These are phyloP conservation scores for Anas bahamensis DNA, from an alignment of 2,797 vertebrate species.

Conservation along the genomic window DNA sequence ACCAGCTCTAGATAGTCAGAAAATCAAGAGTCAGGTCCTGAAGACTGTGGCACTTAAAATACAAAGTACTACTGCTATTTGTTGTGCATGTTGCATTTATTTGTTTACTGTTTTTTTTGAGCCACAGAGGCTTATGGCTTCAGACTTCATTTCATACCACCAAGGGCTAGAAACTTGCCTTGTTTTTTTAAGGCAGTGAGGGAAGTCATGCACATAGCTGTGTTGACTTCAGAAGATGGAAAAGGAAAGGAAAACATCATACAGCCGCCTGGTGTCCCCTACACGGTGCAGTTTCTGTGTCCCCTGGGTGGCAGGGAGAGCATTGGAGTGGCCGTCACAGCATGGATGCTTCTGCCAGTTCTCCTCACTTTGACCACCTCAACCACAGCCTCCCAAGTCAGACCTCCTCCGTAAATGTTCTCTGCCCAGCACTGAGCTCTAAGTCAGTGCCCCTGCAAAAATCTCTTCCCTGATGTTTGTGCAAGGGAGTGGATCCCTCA, in stretches of 20 bases:
- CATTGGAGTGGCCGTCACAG: not conserved
- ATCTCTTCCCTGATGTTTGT: not conserved
- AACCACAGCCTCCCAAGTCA: not conserved
- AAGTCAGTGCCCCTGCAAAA: not conserved
- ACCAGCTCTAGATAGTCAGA: not conserved
- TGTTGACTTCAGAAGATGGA: not conserved
- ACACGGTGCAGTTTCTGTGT: not conserved
- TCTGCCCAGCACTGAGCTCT: not conserved
- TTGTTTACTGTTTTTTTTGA: not conserved
- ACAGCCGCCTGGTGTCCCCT: not conserved
- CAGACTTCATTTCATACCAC: not conserved
- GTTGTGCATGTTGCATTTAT: not conserved
- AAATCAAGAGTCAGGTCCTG: not conserved
- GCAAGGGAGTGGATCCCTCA: rapidly evolving
- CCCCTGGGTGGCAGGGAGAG: not conserved
- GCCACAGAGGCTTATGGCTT: not conserved
- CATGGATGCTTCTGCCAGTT: not conserved
- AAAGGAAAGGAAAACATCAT: not conserved
- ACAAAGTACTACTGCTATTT: not conserved
- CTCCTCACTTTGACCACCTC: not conserved
- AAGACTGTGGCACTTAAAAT: not conserved
- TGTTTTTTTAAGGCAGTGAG: not conserved
- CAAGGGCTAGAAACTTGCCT: not conserved
- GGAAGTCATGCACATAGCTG: not conserved
- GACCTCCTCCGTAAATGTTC: not conserved